Evolutionary conservation across 2,888 invertebrate species (phyloP).

Genomic region (Gnatocerus cornutus): DNA sequence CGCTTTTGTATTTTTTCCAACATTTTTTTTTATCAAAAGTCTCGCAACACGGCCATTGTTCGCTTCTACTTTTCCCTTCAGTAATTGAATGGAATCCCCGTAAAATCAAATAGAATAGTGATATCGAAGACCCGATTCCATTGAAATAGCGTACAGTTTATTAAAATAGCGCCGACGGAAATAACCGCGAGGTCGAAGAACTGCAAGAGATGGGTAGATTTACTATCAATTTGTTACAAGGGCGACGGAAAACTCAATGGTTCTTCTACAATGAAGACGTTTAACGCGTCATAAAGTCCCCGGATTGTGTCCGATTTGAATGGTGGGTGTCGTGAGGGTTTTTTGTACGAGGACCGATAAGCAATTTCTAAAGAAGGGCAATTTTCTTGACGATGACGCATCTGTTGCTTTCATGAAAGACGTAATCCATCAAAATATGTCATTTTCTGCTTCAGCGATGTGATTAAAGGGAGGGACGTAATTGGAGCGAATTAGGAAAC

Average conservation of each 20-base stretch:
- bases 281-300: conserved; percentile 43
- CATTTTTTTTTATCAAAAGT: conserved; percentile 22
- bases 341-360: conserved; percentile 21
- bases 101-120: conserved; percentile 27
- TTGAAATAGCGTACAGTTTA: background rate
- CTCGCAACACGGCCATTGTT: background rate
- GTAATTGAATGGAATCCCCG: conserved; percentile 28
- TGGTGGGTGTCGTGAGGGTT: conserved; percentile 20
- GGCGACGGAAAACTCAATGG: conserved; percentile 28
- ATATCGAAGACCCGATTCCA: conserved; percentile 3
- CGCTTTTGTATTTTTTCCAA: background rate
- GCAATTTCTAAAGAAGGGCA: conserved; percentile 32
- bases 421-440: conserved; percentile 47
- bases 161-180: background rate
- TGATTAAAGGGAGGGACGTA: conserved; percentile 30
- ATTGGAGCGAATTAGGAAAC: conserved; percentile 24
- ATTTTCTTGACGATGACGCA: conserved; percentile 46
- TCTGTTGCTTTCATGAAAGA: conserved; percentile 46
- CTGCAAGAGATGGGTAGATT: conserved; percentile 18
- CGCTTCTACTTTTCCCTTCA: conserved; percentile 1
- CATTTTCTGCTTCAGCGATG: conserved; percentile 37
- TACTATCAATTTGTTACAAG: conserved; percentile 39
- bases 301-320: conserved; percentile 38
- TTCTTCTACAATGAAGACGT: conserved; percentile 35
- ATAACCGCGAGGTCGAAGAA: background rate